Base-by-base conservation (phyloP, 1,140 invertebrate species). In the Heterodera schachtii region DNA sequence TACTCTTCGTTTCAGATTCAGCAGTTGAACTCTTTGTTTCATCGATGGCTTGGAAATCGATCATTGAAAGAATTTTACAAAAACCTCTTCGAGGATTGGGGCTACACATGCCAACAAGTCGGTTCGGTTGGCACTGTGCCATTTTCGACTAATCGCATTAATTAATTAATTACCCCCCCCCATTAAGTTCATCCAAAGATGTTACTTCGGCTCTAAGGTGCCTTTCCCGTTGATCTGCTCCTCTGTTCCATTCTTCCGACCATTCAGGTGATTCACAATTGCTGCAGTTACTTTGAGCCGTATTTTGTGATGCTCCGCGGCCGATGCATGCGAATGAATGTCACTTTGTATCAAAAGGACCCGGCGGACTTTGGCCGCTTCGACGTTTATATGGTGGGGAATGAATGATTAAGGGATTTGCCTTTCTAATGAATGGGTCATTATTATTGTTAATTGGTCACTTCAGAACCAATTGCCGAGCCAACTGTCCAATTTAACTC, bases 211-310 rank as follows among this genome's bases (percentile, higher is more conserved):
- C 11, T 52, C 6, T 11, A 6, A 52, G 49, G 49, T 52, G 6
- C 2, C 49, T 52, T 52, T 11, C 49, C 0, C 11, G 11, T 11
- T 8, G 2, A 8, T 52, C 49, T 11, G 6, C 49, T 11, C 49
- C 49, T 11, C 49, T 11, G 6, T 11, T 21, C 16, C 16, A 78
- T 21, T 11, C n/a, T 78, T 60, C 3, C 67, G 60, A 44, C 19
- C 66, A 19, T 43, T 79, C 60, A 84, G 83, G 76, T 85, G 11
- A 73, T 84, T 41, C 19, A 69, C 31, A 74, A 75, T 13, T 84
- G 83, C 71, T 84, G 83, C 69, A 83, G 74, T 47, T 69, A 84
- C 67, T 86, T 84, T 43, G 60, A 66, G 13, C 84, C 84, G 11
- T 52, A 77, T 64, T 84, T 84, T 71, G 83, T 84, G 21, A 75